Conservation (phyloP, 2,888 invertebrate genomes). For the Chymomyza amoena region DNA sequence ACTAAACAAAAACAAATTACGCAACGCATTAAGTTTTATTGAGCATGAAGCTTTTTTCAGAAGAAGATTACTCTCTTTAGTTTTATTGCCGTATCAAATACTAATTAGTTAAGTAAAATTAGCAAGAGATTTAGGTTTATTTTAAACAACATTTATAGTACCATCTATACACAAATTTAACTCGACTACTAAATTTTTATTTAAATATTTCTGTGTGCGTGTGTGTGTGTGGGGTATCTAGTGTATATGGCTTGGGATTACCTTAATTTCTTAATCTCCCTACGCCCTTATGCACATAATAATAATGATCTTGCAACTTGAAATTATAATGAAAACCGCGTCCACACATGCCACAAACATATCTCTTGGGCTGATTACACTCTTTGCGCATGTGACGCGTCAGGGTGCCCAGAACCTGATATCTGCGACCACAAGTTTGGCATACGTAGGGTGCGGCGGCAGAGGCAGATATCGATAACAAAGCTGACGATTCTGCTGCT, state of each 20-base stretch:
- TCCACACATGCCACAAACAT: conserved; percentile 74
- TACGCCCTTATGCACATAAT: conserved; percentile 65
- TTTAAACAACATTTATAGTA: not conserved
- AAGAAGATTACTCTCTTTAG: not conserved
- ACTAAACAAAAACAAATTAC: not conserved
- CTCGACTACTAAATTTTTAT: not conserved
- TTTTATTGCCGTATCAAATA: not conserved
- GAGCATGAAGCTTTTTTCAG: not conserved
- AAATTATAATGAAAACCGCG: conserved; percentile 78
- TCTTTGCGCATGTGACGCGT: conserved; percentile 81
- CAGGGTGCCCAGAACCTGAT: conserved; percentile 70
- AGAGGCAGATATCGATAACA: conserved; percentile 18
- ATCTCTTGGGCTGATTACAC: conserved; percentile 77
- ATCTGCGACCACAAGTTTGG: conserved; percentile 70
- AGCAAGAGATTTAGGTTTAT: not conserved
- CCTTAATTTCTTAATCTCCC: conserved; percentile 25
- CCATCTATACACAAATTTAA: not conserved
- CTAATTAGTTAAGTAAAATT: not conserved
- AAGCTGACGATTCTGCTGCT: not conserved
- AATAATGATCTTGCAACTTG: conserved; percentile 74
- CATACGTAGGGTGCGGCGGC: conserved; percentile 63
- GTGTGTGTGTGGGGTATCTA: not conserved
- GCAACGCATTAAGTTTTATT: not conserved
- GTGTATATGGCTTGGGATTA: too few species aligned
- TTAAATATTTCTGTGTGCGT: not conserved